Conservation (phyloP, 2,113 vertebrate genomes). For the Pteruthius melanotis region DNA sequence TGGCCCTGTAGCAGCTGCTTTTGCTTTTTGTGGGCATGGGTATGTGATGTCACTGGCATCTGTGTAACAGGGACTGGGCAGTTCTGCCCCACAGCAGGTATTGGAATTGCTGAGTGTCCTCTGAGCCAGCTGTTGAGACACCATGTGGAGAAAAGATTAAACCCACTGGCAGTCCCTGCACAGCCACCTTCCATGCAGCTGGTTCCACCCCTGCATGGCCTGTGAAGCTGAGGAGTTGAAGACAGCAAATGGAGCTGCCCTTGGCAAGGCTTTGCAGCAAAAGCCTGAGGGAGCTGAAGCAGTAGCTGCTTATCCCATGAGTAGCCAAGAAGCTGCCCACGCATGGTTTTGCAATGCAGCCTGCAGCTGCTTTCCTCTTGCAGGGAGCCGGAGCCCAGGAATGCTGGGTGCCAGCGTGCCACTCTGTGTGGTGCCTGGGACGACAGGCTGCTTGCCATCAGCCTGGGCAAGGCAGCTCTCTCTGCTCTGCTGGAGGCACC, state of each 20-base stretch:
- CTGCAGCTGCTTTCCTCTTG: slow-evolving; percentile 10
- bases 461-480: background rate
- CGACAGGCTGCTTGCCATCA: background rate
- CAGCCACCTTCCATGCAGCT: background rate
- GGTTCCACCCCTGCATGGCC: background rate
- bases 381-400: background rate
- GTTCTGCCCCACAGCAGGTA: background rate
- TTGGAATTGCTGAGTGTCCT: background rate
- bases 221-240: background rate
- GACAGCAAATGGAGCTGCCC: background rate
- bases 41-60: background rate
- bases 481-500: background rate
- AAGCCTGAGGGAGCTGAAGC: slow-evolving; percentile 14
- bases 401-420: accelerated
- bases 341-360: slow-evolving; percentile 10
- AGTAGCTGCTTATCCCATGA: slow-evolving; percentile 35
- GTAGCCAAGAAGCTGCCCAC: slow-evolving; percentile 41
- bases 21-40: background rate
- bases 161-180: background rate
- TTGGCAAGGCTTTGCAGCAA: slow-evolving; percentile 10
- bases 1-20: background rate
- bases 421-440: background rate
- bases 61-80: background rate
- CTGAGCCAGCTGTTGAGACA: background rate
- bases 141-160: background rate